Conservation (phyloP, 2,888 invertebrate genomes). For the Sclerodermus sp. region DNA sequence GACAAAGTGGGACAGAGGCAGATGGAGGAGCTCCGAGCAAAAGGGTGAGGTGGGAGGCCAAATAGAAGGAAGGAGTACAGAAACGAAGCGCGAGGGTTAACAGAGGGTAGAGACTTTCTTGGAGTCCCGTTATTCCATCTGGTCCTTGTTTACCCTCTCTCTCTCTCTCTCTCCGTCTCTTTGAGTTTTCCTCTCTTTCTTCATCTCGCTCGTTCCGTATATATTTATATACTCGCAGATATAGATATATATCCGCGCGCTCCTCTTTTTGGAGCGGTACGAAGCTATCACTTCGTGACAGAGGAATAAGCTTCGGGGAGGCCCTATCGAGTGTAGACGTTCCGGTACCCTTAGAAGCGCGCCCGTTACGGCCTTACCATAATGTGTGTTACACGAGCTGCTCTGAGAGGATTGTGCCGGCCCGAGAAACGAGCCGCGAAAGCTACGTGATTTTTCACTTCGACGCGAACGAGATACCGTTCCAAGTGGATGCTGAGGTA, state of each 20-base stretch:
- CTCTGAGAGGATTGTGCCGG: not conserved
- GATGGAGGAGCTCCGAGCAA: conserved; percentile 4
- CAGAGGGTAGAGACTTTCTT: conserved; percentile 19
- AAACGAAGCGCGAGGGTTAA: conserved; percentile 1
- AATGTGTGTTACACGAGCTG: not conserved
- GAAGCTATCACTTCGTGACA: conserved; percentile 25
- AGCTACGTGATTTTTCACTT: not conserved
- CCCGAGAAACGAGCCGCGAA: not conserved
- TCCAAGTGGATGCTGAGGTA: too few relatives aligned
- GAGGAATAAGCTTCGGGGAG: conserved; percentile 21
- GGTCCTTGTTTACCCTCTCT: conserved; percentile 48
- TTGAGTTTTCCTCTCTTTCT: conserved; percentile 8
- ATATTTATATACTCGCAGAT: too few relatives aligned
- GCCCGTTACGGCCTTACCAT: not conserved
- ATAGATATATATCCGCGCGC: too few relatives aligned
- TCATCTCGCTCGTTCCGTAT: conserved; percentile 27
- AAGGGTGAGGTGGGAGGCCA: not conserved
- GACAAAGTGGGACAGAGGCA: conserved; percentile 14
- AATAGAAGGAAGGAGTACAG: conserved; percentile 6
- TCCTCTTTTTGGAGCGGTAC: not conserved
- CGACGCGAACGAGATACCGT: not conserved
- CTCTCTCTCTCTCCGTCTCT: conserved; percentile 20
- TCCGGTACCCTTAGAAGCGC: conserved; percentile 7
- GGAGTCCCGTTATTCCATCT: conserved; percentile 32
- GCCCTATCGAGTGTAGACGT: conserved; percentile 8